Base-by-base conservation (phyloP, 2,113 vertebrate genomes). In the Dicerorhinus sumatrensis region DNA sequence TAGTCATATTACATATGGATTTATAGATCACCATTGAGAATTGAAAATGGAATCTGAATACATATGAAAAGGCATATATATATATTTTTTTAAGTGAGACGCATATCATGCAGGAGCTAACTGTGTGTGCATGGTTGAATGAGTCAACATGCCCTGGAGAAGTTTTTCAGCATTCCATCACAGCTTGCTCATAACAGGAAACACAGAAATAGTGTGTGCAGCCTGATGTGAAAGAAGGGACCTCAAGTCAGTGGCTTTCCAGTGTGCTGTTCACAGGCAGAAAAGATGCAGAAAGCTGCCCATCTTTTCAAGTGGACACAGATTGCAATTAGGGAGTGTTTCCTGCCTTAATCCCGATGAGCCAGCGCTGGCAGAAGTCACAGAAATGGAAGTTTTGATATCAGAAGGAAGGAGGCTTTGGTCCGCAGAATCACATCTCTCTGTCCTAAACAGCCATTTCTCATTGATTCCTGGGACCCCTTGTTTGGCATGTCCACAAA, bases 31-130 rank as follows among this genome's bases (percentile, higher is more conserved):
- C 33, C 6, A 4, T 33, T 65, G 46, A 91, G 69, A 84, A 72
- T 21, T 62, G 39, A 80, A 87, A 94, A 39, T 69, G 36, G 42
- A 73, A 83, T 94, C n/a, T 39, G 23, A 92, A 65, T 33, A 33
- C 42, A 56, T 70, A 75, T 17, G 51, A 84, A 91, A 92, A 91
- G 16, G 0, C 8, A 1, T 54, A n/a, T 93, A n/a, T n/a, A n/a
- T 88, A 62, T 87, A 5, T 79, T n/a, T 51, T 33, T 51, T 20
- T 0, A 14, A 76, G 76, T 2, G 8, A 90, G 81, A 65, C 31
- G 36, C 67, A 9, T 60, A 27, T 65, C 36, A 8, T 67, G 42
- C n/a, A 77, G 33, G 3, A 58, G 75, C 54, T 94, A 77, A 92
- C 72, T 63, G 29, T 39, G n/a, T 56, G 27, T n/a, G 29, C 29